Conservation (phyloP, 2,113 vertebrate species). For the Stictonetta naevosa region DNA sequence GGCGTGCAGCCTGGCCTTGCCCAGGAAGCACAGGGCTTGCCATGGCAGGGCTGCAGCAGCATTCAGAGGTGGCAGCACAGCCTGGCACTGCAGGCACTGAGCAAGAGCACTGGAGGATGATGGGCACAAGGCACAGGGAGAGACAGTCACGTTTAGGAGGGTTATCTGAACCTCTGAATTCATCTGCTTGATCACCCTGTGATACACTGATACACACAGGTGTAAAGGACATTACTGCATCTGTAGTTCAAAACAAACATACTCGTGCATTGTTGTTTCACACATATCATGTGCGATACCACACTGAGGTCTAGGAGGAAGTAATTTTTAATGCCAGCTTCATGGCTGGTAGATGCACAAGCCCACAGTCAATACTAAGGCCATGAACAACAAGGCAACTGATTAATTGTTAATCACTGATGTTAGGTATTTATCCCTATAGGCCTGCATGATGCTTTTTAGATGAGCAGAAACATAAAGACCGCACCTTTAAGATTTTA, state of each 20-base stretch:
- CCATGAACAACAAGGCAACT: not conserved
- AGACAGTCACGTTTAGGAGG: not conserved
- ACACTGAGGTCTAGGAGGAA: not conserved
- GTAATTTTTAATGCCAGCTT: not conserved
- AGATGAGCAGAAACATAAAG: not conserved
- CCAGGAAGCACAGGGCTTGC: not conserved
- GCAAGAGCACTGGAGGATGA: rapidly evolving
- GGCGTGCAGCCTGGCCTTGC: no score
- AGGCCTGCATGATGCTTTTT: not conserved
- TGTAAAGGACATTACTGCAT: not conserved
- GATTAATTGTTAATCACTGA: not conserved
- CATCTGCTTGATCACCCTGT: not conserved
- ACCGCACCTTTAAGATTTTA: not conserved
- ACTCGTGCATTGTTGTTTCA: not conserved
- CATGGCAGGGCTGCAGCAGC: rapidly evolving
- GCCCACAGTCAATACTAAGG: not conserved
- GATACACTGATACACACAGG: not conserved
- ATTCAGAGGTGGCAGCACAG: rapidly evolving
- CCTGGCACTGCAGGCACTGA: rapidly evolving
- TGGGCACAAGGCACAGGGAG: not conserved
- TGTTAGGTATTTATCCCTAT: not conserved
- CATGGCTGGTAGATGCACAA: not conserved
- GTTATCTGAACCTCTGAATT: not conserved
- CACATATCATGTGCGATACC: not conserved
- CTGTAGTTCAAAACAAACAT: not conserved